Percentiles rank a stretch among this genome's conserved stretches.
Evolutionary conservation across 2,888 invertebrate genomes (phyloP).

Genomic region (Laspeyria flexula): DNA sequence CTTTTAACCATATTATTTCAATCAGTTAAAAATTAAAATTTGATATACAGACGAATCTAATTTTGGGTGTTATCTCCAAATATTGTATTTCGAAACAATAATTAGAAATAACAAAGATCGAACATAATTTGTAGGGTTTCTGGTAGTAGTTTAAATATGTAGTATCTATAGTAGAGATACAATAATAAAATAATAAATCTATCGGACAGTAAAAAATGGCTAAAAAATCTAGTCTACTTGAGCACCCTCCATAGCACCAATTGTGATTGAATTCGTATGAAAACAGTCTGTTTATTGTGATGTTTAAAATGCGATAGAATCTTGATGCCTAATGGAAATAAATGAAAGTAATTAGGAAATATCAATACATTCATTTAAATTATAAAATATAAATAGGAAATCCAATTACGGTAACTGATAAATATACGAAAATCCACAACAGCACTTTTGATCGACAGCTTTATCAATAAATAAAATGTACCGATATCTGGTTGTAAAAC

Average conservation of each 20-base stretch:
- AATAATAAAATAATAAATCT: no score
- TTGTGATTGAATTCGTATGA: conserved; percentile 33
- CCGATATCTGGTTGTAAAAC: not conserved
- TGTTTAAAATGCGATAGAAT: conserved; percentile 14
- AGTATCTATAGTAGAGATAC: no score
- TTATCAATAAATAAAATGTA: not conserved
- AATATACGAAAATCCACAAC: not conserved
- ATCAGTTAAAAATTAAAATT: no score
- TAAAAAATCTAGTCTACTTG: conserved; percentile 41
- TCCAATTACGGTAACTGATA: not conserved
- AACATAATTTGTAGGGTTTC: no score
- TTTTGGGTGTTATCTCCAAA: no score
- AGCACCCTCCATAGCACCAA: conserved; percentile 76
- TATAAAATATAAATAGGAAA: not conserved
- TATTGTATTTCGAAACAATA: no score
- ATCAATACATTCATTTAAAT: no score
- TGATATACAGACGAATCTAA: no score
- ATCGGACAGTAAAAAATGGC: conserved; percentile 18
- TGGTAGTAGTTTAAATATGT: no score
- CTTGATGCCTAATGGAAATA: not conserved
- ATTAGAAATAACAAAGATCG: no score
- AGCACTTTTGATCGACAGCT: not conserved
- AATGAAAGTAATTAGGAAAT: no score
- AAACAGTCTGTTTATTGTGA: conserved; percentile 21
- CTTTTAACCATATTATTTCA: no score